These are phyloP conservation scores for Acleris emargana DNA, from an alignment of 2,888 invertebrate genomes.

Conservation along the genomic window DNA sequence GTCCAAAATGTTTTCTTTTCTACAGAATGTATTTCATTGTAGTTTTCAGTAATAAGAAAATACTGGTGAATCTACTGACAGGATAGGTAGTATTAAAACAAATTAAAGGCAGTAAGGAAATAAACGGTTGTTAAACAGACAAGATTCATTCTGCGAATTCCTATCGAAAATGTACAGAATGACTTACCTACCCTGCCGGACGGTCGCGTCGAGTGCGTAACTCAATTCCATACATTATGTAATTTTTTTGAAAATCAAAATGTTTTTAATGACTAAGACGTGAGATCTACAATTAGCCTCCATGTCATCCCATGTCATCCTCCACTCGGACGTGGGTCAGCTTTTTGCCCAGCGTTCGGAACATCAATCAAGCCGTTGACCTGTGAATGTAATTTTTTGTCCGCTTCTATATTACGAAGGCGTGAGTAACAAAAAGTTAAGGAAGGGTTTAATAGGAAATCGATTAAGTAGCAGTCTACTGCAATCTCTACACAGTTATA, in stretches of 20 bases:
- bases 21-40: too few relatives aligned
- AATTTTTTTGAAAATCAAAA: neutral
- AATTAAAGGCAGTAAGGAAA: too few relatives aligned
- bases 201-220: too few relatives aligned
- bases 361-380: slow-evolving; percentile 10
- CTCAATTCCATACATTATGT: too few relatives aligned
- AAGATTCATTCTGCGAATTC: too few relatives aligned
- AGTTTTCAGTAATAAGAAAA: too few relatives aligned
- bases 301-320: slow-evolving; percentile 12
- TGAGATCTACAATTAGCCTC: slow-evolving; percentile 9
- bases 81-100: too few relatives aligned
- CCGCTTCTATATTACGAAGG: slow-evolving; percentile 5
- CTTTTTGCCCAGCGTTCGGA: slow-evolving; percentile 11
- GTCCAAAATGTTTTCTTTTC: too few relatives aligned
- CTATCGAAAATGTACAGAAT: too few relatives aligned
- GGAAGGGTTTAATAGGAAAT: neutral
- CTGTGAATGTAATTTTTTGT: slow-evolving; percentile 14
- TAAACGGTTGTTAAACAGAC: too few relatives aligned
- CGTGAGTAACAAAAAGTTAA: neutral
- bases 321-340: slow-evolving; percentile 2
- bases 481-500: neutral
- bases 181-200: too few relatives aligned
- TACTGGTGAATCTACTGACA: too few relatives aligned
- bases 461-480: neutral
- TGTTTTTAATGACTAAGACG: slow-evolving; percentile 8